Evolutionary conservation across 2,888 invertebrate genomes (phyloP).

Genomic region (Synergus laeviventris): DNA sequence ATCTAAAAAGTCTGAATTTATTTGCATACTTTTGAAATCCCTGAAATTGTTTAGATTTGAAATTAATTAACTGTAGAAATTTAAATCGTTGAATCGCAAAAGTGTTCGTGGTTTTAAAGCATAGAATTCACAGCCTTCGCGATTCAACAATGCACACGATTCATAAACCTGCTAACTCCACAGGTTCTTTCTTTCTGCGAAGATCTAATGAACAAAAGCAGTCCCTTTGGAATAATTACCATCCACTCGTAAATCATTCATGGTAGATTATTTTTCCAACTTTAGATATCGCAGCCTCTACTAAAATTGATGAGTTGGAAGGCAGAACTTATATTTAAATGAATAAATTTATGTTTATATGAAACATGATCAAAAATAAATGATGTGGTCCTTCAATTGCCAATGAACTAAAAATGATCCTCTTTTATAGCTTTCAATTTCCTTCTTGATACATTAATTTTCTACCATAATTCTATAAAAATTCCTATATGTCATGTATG

Average conservation of each 20-base stretch:
- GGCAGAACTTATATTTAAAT: not conserved
- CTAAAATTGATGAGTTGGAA: not conserved
- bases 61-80: not conserved
- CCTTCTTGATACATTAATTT: not conserved
- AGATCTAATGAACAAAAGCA: slow-evolving; percentile 5
- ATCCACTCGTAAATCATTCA: slow-evolving; percentile 5
- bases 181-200: slow-evolving; percentile 2
- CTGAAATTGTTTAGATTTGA: not conserved
- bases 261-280: not conserved
- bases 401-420: too few species aligned
- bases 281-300: not conserved
- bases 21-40: not conserved
- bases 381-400: too few species aligned
- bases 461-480: not conserved
- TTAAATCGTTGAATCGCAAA: not conserved
- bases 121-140: not conserved
- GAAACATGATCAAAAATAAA: too few species aligned
- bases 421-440: too few species aligned
- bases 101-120: not conserved
- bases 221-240: slow-evolving; percentile 21
- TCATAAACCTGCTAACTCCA: slow-evolving; percentile 18
- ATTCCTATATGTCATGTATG: not conserved
- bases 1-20: too few species aligned
- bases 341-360: too few species aligned
- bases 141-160: not conserved